Evolutionary conservation across 2,888 invertebrate species (phyloP).

Genomic region (Vesta saturnalis): DNA sequence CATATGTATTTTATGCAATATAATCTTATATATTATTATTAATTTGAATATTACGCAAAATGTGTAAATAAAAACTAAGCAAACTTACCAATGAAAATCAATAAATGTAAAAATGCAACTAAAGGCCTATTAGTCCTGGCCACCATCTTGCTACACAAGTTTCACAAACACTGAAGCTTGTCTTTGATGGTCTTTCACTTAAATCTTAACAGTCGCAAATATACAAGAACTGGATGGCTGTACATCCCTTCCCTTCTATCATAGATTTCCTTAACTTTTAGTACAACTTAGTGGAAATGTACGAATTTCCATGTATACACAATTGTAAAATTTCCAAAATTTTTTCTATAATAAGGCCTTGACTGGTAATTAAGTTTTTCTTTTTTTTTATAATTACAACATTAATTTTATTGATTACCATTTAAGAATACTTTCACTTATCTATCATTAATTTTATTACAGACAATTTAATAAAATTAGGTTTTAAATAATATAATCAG

Average conservation of each 20-base stretch:
- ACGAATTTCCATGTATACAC: neutral
- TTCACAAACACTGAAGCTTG: constrained; percentile 51
- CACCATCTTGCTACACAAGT: constrained; percentile 49
- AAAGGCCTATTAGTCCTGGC: constrained; percentile 50
- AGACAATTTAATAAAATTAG: neutral
- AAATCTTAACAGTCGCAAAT: constrained; percentile 52
- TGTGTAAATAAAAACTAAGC: neutral
- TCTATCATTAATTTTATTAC: neutral
- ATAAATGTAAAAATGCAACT: constrained; percentile 33
- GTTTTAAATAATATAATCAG: neutral
- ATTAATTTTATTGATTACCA: neutral
- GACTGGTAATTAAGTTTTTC: neutral
- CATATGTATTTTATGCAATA: neutral
- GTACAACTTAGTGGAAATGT: constrained; percentile 5
- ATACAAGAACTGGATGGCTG: constrained; percentile 47
- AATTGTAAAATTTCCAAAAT: neutral
- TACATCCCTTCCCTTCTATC: constrained; percentile 47
- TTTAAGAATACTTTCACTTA: constrained; percentile 1
- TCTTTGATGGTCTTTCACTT: constrained; percentile 58
- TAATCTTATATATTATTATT: neutral
- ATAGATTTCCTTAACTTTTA: constrained; percentile 1
- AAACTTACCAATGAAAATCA: constrained; percentile 47
- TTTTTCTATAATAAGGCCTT: neutral
- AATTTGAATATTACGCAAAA: neutral
- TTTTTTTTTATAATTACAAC: too few relatives aligned